These are phyloP conservation scores for Drosophila fungiperda DNA, from an alignment of 2,888 invertebrate species.

Conservation along the genomic window DNA sequence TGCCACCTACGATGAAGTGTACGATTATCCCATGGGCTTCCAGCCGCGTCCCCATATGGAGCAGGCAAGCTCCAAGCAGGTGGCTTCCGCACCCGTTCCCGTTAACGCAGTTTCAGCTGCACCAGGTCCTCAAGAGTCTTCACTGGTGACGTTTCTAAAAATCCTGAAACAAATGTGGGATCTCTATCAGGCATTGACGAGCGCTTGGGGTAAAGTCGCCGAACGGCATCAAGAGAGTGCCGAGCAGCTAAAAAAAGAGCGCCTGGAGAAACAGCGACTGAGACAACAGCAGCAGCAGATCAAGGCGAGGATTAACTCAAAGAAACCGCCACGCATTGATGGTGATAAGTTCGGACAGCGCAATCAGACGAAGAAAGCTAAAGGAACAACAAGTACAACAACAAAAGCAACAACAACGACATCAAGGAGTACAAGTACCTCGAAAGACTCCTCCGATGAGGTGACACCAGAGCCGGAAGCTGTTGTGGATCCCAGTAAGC, in stretches of 20 bases:
- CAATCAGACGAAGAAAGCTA: conserved; percentile 49
- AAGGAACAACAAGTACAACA: conserved; percentile 42
- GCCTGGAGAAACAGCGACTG: conserved; percentile 61
- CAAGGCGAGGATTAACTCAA: conserved; percentile 74
- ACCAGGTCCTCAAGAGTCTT: conserved; percentile 47
- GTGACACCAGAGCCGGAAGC: conserved; percentile 20
- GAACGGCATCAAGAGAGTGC: conserved; percentile 63
- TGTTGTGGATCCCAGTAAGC: conserved; percentile 38
- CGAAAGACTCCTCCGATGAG: conserved; percentile 29
- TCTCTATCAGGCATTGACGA: conserved; percentile 78
- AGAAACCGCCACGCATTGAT: conserved; percentile 71
- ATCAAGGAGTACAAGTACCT: conserved; percentile 19
- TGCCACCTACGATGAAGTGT: conserved; percentile 62
- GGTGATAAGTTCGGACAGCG: conserved; percentile 43
- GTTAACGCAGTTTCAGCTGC: conserved; percentile 13
- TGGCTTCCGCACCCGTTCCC: conserved; percentile 10
- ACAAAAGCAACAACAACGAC: conserved; percentile 38
- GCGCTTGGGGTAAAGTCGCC: conserved; percentile 80
- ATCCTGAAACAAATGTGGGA: conserved; percentile 82
- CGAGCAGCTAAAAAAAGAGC: conserved; percentile 60
- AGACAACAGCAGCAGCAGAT: conserved; percentile 67
- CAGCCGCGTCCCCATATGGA: conserved; percentile 52
- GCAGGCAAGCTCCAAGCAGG: conserved; percentile 46
- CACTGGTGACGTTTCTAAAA: conserved; percentile 71
- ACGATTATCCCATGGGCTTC: conserved; percentile 74